These are phyloP conservation scores for Apis dorsata DNA, from an alignment of 1,140 invertebrate species.

Conservation along the genomic window DNA sequence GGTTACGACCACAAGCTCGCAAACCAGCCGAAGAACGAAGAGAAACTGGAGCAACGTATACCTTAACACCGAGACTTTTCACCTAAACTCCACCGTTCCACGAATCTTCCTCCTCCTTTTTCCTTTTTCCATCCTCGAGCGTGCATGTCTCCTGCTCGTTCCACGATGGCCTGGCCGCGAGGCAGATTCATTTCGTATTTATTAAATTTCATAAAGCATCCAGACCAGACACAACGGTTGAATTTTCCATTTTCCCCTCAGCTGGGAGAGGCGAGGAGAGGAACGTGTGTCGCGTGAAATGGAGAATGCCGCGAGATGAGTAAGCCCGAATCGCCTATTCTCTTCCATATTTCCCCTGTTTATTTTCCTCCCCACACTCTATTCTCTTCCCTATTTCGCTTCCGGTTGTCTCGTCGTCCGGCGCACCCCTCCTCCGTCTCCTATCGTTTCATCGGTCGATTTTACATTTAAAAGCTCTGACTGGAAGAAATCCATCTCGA, in stretches of 20 bases:
- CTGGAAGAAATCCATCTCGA: conserved; percentile 14
- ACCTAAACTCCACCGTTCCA: conserved; percentile 16
- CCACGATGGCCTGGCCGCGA: background rate
- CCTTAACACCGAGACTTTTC: conserved; percentile 31
- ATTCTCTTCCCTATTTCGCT: background rate
- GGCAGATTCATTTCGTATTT: conserved; percentile 79
- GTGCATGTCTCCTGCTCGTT: conserved; percentile 3
- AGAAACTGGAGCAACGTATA: conserved; percentile 49
- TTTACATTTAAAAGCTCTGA: conserved; percentile 76
- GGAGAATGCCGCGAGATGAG: conserved; percentile 60
- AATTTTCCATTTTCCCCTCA: conserved; percentile 78
- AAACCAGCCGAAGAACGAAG: background rate
- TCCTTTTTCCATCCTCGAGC: background rate
- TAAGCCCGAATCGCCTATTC: conserved; percentile 20
- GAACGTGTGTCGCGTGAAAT: conserved; percentile 60
- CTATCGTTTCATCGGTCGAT: conserved; percentile 72
- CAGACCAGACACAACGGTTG: conserved; percentile 71
- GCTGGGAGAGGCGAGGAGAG: conserved; percentile 20
- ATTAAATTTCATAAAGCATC: conserved; percentile 80
- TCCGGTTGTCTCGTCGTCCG: conserved; percentile 1
- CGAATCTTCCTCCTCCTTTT: background rate
- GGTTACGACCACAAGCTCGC: background rate
- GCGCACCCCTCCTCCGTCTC: conserved; percentile 12
- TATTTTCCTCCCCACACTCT: background rate
- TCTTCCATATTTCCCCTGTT: background rate